Base-by-base conservation (phyloP, 2,888 invertebrate genomes). In the Cephonodes hylas region DNA sequence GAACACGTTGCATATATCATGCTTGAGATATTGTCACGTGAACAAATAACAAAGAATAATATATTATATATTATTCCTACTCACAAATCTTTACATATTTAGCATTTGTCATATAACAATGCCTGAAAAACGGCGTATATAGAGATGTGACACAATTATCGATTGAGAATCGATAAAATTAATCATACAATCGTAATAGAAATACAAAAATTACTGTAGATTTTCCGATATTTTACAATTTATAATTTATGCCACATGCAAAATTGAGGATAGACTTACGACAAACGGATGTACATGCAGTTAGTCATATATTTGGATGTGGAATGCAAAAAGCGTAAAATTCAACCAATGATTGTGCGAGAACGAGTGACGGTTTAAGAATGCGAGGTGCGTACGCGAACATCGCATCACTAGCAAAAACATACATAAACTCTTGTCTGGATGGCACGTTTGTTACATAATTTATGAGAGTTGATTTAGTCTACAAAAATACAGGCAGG, bases 401-500 rank as follows among this genome's bases (percentile, higher is more conserved):
- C 18, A 31, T 13, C 31, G 27, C 53, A 53, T 53, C 53, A 53
- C 53, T 53, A 53, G 53, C 18, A 53, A 53, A 53, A 53, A 27
- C 53, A 53, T 3, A 31, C 53, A 44, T 44, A 53, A 31, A 31
- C 18, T 53, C 53, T 27, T 31, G 53, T 53, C 53, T 53, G 53
- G 53, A 27, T 53, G 7, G 53, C 31, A 31, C 53, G 53, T 53
- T 53, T 31, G 53, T 53, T 53, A 18, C 53, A 53, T 53, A 53
- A 53, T 53, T 53, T 53, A 53, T 53, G 53, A 53, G 53, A 53
- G 53, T 53, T 53, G 53, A 53, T 53, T 31, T 18, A 53, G 53
- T 53, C 31, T 53, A 53, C 27, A 53, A 53, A 53, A 53, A 53
- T 53, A 53, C 48, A 46, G 45, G 45, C 45, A 53, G 53, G 27